Evolutionary conservation across 2,888 invertebrate genomes (phyloP), one percentile per base, ranked within the genome.

Genomic region (Priocnemis perturbator): DNA sequence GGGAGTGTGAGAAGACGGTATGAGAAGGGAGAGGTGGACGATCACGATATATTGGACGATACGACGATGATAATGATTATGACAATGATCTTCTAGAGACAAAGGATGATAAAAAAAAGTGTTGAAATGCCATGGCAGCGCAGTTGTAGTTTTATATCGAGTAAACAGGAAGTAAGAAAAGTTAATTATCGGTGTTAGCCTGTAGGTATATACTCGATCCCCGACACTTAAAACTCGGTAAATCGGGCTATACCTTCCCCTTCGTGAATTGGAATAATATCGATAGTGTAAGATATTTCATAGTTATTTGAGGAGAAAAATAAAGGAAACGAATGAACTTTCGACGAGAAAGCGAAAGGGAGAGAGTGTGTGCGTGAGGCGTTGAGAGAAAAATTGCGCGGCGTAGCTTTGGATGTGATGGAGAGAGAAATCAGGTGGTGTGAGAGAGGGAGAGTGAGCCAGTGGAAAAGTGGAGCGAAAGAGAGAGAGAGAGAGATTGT

Each of bases 241-340:
- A 78, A 78, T 76, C 74, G 79, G 81, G 77, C 72, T 79, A 81
- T 76, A 77, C 67, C 79, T 73, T 71, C 71, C 71, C 76, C 81
- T 81, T 85, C 81, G 82, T 84, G 83, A 86, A 83, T 83, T 84
- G 82, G 81, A 83, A 83, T 85, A 84, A 86, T 85, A 86, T 86
- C 84, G 84, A 83, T 85, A 85, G 84, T 86, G 84, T 86, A 86
- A 86, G 84, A 87, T 86, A 84, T 85, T 82, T 83, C 81, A 81
- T 86, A 83, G 82, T 83, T 81, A 81, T 82, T 79, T 62, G 67
- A 81, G 75, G 76, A 52, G 58, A 55, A 45, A 47, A 58, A 53
- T 37, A 37, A 37, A 37, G 11, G 37, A 37, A 37, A 37, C 7
- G 37, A 37, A 37, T 37, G 19, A 50, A 50, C 50, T 50, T 50